Evolutionary conservation across 2,888 invertebrate species (phyloP).

Genomic region (Aphidoletes aphidimyza): DNA sequence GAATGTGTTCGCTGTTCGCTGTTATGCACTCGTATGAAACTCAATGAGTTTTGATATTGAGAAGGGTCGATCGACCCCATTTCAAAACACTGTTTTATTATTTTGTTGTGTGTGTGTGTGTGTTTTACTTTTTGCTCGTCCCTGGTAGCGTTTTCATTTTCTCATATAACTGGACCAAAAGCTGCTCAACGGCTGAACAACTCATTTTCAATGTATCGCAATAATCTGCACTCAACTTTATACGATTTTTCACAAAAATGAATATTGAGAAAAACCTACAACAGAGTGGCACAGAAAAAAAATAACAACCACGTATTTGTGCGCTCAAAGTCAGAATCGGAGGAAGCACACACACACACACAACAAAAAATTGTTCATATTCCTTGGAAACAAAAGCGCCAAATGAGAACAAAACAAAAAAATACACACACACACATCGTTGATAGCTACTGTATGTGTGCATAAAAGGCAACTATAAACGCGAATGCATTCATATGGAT

Average conservation of each 20-base stretch:
- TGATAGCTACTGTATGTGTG: too few relatives aligned
- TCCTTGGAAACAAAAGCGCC: neutral
- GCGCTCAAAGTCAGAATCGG: neutral
- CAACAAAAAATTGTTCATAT: neutral
- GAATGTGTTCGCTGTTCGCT: too few relatives aligned
- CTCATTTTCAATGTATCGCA: neutral
- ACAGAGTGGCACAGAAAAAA: neutral
- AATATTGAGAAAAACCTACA: neutral
- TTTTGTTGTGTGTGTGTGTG: too few relatives aligned
- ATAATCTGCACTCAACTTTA: conserved; percentile 26
- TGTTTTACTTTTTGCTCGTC: too few relatives aligned
- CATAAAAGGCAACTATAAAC: neutral
- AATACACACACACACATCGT: too few relatives aligned
- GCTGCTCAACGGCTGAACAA: neutral
- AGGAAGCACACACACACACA: neutral
- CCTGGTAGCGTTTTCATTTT: too few relatives aligned
- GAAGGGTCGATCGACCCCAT: too few relatives aligned
- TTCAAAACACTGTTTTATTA: too few relatives aligned
- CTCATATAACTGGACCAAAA: too few relatives aligned
- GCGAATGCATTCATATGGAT: conserved; percentile 1
- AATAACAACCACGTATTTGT: neutral
- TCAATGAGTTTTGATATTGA: conserved; percentile 8
- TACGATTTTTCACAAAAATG: neutral
- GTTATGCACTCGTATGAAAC: neutral
- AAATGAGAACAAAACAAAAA: neutral